These are phyloP conservation scores for Microtus montanus DNA, from an alignment of 2,113 vertebrate genomes.

Conservation along the genomic window DNA sequence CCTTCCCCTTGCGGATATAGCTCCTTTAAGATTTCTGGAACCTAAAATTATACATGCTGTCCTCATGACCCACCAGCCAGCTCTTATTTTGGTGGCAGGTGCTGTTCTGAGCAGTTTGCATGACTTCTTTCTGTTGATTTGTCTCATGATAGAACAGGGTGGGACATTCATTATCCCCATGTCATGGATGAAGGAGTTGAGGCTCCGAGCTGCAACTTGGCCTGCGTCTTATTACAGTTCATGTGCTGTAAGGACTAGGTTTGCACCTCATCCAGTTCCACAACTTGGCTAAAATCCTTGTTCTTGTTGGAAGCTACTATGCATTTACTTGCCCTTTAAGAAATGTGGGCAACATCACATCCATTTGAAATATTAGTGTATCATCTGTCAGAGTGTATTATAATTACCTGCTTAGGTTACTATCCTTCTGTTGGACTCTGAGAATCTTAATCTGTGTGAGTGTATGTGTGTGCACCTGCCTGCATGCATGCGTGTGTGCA, in stretches of 20 bases:
- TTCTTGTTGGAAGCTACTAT: not conserved
- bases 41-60: not conserved
- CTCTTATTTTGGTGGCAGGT: not conserved
- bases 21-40: not conserved
- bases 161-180: not conserved
- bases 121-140: slow-evolving; percentile 28
- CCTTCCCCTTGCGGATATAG: not conserved
- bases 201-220: not conserved
- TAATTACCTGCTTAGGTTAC: not conserved
- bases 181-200: not conserved
- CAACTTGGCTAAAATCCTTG: not conserved
- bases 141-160: not conserved
- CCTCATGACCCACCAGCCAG: not conserved
- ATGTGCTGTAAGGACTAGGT: not conserved
- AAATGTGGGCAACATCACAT: not conserved
- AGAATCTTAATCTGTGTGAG: not conserved
- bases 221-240: not conserved
- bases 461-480: not conserved
- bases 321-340: slow-evolving; percentile 17
- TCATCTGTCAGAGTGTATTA: not conserved
- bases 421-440: not conserved
- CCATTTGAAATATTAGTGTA: not conserved
- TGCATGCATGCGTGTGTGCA: no score
- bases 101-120: not conserved
- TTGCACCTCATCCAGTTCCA: not conserved